A percentile compares a stretch with the other conserved stretches of the same genome.
phyloP scores from a whole-genome alignment of 2,113 vertebrate genomes.

The Hydrochoerus hydrochaeris region DNA sequence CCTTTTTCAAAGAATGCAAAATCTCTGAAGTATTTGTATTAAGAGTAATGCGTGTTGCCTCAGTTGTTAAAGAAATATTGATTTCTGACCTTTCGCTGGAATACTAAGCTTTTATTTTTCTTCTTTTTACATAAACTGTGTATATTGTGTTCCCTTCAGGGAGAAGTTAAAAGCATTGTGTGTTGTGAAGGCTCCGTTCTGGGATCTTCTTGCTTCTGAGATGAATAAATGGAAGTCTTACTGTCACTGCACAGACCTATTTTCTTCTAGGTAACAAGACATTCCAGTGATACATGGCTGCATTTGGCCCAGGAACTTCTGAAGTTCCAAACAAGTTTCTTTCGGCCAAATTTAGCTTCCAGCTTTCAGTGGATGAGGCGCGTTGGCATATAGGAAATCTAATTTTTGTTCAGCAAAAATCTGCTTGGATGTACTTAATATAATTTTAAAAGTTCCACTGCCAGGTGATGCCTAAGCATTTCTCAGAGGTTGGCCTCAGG shows the following conservation, averaged over 20 bases:
- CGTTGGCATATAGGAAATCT: constrained; percentile 67
- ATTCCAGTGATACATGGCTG: constrained; percentile 31
- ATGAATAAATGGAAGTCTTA: constrained; percentile 72
- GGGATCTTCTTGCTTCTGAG: constrained; percentile 70
- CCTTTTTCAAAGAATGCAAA: constrained; percentile 51
- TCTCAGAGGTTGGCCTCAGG: constrained; percentile 68
- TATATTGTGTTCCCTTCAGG: constrained; percentile 78
- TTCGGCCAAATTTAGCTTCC: constrained; percentile 64
- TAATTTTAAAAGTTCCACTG: constrained; percentile 67
- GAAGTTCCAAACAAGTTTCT: constrained; percentile 69
- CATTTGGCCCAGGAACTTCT: constrained; percentile 57
- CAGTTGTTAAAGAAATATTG: constrained; percentile 76
- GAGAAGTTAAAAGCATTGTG: constrained; percentile 82
- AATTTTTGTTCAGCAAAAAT: constrained; percentile 70
- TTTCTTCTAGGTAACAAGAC: constrained; percentile 37
- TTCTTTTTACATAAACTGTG: constrained; percentile 82
- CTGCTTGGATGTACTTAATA: constrained; percentile 56
- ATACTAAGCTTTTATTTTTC: constrained; percentile 78
- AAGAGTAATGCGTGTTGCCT: constrained; percentile 75
- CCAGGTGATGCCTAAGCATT: constrained; percentile 65
- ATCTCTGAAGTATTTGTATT: constrained; percentile 73
- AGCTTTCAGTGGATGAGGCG: constrained; percentile 62
- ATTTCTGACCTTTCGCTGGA: constrained; percentile 80
- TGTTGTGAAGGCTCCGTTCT: constrained; percentile 75
- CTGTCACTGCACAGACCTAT: constrained; percentile 64